Conservation (phyloP, 2,888 invertebrate species). For the Aphrophora alni region DNA sequence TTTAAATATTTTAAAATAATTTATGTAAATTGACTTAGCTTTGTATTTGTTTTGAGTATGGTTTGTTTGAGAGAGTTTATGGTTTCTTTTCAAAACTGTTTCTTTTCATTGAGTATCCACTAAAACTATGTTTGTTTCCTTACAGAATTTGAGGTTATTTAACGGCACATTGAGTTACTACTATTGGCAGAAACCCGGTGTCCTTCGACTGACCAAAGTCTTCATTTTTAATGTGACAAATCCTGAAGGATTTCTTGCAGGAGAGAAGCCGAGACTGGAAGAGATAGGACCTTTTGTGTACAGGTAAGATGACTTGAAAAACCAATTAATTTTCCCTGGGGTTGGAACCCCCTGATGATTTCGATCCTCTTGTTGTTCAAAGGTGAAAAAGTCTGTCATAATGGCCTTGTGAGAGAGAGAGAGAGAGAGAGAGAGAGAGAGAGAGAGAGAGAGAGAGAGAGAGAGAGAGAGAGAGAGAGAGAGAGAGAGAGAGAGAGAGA, state of each 20-base stretch:
- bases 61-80: too few species aligned
- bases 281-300: constrained; percentile 89
- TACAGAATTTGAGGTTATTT: constrained; percentile 80
- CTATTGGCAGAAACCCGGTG: constrained; percentile 89
- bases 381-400: too few species aligned
- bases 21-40: too few species aligned
- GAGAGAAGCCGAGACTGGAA: constrained; percentile 80
- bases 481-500: background rate
- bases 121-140: too few species aligned
- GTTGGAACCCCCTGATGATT: too few species aligned
- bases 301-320: constrained; percentile 64
- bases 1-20: too few species aligned
- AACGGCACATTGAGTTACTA: constrained; percentile 86
- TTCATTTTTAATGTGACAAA: constrained; percentile 91
- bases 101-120: too few species aligned
- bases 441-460: background rate
- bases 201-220: constrained; percentile 81
- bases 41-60: too few species aligned
- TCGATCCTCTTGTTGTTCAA: too few species aligned
- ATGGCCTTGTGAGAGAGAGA: too few species aligned
- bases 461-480: background rate
- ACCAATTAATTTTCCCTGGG: background rate
- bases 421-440: too few species aligned
- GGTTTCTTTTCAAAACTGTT: too few species aligned
- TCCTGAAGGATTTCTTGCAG: constrained; percentile 78